phyloP scores from a whole-genome alignment of 2,797 vertebrate species.

The Rhinella marina region DNA sequence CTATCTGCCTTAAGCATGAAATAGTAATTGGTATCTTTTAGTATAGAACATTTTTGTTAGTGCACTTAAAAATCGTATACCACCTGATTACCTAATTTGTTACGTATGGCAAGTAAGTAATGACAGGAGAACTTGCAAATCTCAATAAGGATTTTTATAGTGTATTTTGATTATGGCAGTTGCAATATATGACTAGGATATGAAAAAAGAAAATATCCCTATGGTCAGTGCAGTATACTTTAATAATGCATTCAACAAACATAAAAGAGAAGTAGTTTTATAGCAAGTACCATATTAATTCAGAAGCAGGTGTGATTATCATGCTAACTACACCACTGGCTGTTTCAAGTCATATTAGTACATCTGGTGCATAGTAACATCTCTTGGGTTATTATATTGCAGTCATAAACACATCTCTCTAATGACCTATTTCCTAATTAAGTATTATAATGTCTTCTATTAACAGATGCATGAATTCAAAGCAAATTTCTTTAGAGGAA shows the following conservation, averaged over 20 bases:
- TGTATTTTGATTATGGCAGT: background rate
- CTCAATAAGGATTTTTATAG: background rate
- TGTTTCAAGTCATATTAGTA: constrained; percentile 64
- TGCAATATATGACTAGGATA: background rate
- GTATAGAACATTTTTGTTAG: background rate
- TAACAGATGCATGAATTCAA: constrained; percentile 55
- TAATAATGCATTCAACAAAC: constrained; percentile 65
- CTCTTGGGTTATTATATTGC: constrained; percentile 68
- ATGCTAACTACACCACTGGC: constrained; percentile 64
- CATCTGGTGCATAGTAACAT: constrained; percentile 67
- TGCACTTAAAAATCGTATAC: background rate
- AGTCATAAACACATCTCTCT: constrained; percentile 60
- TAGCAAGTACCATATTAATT: constrained; percentile 61
- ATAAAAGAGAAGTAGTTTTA: constrained; percentile 61
- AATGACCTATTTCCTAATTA: constrained; percentile 64
- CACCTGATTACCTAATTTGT: background rate
- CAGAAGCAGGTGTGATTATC: constrained; percentile 68
- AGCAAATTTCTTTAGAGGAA: constrained; percentile 34
- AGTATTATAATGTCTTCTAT: constrained; percentile 65
- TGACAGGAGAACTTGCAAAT: constrained; percentile 8
- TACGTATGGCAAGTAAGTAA: background rate
- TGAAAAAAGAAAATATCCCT: constrained; percentile 58
- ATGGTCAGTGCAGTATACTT: constrained; percentile 64
- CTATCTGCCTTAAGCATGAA: no score
- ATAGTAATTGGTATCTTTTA: background rate